Conservation (phyloP, 2,888 invertebrate species). For the Dyspetes luteomarginatus region DNA sequence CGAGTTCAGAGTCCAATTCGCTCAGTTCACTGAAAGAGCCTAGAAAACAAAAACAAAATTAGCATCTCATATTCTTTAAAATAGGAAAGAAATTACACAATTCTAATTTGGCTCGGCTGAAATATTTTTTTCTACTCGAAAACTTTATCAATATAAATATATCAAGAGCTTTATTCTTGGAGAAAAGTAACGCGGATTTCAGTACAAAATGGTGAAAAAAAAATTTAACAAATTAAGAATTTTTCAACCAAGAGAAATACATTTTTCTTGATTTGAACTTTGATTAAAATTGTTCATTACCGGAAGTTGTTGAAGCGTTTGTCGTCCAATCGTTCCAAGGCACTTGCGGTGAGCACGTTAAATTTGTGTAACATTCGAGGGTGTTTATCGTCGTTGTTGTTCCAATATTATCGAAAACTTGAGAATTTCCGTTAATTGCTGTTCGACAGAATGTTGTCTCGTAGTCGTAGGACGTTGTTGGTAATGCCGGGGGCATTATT, state of each 20-base stretch:
- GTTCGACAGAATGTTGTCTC: constrained; percentile 75
- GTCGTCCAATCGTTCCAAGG: constrained; percentile 80
- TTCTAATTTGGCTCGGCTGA: too few relatives aligned
- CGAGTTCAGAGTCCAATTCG: constrained; percentile 79
- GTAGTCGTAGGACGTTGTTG: constrained; percentile 72
- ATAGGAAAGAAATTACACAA: too few relatives aligned
- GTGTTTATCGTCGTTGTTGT: constrained; percentile 57
- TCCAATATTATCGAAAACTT: constrained; percentile 50
- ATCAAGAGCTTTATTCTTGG: too few relatives aligned
- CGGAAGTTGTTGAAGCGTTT: constrained; percentile 73
- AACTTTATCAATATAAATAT: too few relatives aligned
- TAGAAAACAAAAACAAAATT: constrained; percentile 56
- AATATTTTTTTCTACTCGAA: too few relatives aligned
- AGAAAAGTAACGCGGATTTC: too few relatives aligned
- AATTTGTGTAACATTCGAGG: constrained; percentile 78
- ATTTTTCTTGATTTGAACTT: too few relatives aligned
- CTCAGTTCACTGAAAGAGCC: constrained; percentile 78
- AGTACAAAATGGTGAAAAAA: too few relatives aligned
- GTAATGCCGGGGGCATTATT: constrained; percentile 69
- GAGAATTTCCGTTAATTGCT: constrained; percentile 56
- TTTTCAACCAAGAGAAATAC: too few relatives aligned
- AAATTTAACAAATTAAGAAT: too few relatives aligned
- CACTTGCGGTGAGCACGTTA: constrained; percentile 76
- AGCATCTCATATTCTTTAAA: too few relatives aligned
- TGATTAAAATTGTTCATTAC: constrained; percentile 67